These are phyloP conservation scores for Amphiprion clarkii DNA, from an alignment of 2,797 vertebrate species.

Conservation along the genomic window DNA sequence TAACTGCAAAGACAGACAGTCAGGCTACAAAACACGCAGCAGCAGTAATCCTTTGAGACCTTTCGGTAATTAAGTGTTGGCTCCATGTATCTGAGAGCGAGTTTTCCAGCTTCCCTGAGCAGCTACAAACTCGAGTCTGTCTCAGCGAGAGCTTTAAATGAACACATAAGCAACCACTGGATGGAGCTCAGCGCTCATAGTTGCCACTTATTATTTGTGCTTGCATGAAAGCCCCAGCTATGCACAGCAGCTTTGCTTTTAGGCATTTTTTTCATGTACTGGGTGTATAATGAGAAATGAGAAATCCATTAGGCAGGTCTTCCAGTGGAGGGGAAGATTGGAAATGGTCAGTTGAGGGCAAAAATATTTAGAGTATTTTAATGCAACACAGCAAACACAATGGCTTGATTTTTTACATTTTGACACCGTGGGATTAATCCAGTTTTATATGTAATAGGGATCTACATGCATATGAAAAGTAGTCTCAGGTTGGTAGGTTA, in stretches of 20 bases:
- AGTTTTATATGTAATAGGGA: background rate
- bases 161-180: constrained; percentile 51
- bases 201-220: constrained; percentile 1
- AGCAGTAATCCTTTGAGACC: background rate
- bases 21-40: background rate
- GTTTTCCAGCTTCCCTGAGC: background rate
- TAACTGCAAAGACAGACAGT: background rate
- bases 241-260: constrained; percentile 8
- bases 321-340: background rate
- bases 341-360: constrained; percentile 5
- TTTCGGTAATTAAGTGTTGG: too few species aligned
- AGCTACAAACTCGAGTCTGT: background rate
- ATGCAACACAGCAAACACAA: background rate
- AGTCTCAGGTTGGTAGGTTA: constrained; percentile 13
- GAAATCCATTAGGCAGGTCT: constrained; percentile 16
- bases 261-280: background rate
- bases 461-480: background rate
- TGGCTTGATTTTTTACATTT: background rate
- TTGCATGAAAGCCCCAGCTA: constrained; percentile 15
- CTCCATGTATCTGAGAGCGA: background rate
- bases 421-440: background rate
- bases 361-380: background rate
- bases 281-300: constrained; percentile 14
- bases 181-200: constrained; percentile 56
- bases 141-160: background rate